Evolutionary conservation across 2,113 vertebrate species (phyloP).

Genomic region (Eolophus roseicapilla): DNA sequence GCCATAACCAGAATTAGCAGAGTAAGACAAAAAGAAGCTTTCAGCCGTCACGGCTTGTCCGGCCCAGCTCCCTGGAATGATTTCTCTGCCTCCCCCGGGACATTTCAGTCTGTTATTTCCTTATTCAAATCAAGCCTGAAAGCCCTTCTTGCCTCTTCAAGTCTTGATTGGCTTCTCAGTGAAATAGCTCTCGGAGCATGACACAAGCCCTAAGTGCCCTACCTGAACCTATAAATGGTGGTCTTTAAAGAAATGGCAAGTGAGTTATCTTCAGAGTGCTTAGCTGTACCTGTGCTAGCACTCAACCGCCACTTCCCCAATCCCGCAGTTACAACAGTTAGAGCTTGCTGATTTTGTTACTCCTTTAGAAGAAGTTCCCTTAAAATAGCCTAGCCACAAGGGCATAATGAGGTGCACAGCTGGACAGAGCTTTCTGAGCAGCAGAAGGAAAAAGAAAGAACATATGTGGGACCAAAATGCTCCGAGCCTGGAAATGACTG

Average conservation of each 20-base stretch:
- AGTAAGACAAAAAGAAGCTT: background rate
- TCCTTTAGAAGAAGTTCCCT: conserved; percentile 54
- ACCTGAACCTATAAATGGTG: background rate
- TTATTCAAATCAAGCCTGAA: conserved; percentile 22
- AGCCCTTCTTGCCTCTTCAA: conserved; percentile 7
- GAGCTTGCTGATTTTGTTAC: conserved; percentile 48
- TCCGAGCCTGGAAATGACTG: background rate
- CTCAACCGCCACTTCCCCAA: conserved; percentile 14
- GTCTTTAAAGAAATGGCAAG: conserved; percentile 18
- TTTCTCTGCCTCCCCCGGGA: background rate
- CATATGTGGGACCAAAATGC: background rate
- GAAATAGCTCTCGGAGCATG: background rate
- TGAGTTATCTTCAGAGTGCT: background rate
- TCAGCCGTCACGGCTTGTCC: background rate
- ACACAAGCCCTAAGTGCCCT: conserved; percentile 26
- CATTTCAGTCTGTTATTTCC: background rate
- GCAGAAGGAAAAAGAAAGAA: background rate
- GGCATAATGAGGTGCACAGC: conserved; percentile 30
- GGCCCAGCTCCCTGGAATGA: background rate
- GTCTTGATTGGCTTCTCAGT: background rate
- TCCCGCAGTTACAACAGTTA: conserved; percentile 33
- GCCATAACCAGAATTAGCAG: background rate
- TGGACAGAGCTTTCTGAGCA: conserved; percentile 40
- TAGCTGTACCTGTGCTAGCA: conserved; percentile 27
- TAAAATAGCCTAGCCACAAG: conserved; percentile 63